These are phyloP conservation scores for Gopherus evgoodei DNA, from an alignment of 2,113 vertebrate species.

Conservation along the genomic window DNA sequence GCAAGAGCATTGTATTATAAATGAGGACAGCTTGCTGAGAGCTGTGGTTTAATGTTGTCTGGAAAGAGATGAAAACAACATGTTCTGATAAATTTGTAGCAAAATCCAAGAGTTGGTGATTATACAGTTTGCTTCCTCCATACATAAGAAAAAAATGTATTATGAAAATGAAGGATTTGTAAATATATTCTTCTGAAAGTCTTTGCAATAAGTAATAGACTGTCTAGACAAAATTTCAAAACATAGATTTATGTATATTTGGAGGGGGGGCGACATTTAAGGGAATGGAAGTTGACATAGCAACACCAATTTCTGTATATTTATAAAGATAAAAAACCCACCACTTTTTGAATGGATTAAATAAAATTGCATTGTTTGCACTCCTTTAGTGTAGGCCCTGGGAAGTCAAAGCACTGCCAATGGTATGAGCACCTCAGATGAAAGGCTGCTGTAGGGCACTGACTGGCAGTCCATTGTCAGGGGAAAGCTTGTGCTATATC, in stretches of 20 bases:
- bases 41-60: not conserved
- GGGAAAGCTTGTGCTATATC: not conserved
- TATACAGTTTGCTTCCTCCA: accelerated
- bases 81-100: not conserved
- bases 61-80: not conserved
- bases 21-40: conserved; percentile 25
- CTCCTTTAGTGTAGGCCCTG: accelerated
- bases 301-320: not conserved
- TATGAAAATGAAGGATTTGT: not conserved
- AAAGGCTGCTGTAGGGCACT: not conserved
- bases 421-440: not conserved
- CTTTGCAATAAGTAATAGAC: accelerated
- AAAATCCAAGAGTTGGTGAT: not conserved
- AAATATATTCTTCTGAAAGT: not conserved
- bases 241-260: accelerated
- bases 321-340: not conserved
- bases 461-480: not conserved
- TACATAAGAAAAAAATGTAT: accelerated
- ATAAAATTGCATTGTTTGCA: accelerated
- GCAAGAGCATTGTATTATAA: not conserved
- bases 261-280: not conserved
- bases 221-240: not conserved
- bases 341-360: not conserved
- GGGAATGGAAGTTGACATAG: not conserved
- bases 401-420: not conserved